A percentile compares a stretch with the other conserved stretches of the same genome.
These are phyloP conservation scores for Zaprionus ornatus DNA, from an alignment of 1,140 invertebrate species.

Conservation along the genomic window DNA sequence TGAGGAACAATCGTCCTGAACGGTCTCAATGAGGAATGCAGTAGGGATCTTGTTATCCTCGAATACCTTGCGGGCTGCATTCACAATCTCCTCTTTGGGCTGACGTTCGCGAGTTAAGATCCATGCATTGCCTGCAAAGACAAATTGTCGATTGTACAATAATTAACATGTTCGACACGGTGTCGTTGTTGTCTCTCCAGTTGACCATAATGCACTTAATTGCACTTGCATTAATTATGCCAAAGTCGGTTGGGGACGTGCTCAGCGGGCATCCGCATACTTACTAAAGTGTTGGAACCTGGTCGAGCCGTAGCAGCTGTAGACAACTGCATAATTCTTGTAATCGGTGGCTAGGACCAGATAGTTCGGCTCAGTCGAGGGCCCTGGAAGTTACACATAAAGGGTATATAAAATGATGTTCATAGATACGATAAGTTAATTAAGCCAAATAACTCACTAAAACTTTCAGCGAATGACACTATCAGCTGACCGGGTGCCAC, in stretches of 20 bases:
- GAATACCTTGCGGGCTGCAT: slow-evolving; percentile 55
- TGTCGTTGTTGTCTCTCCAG: background rate
- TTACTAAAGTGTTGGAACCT: slow-evolving; percentile 70
- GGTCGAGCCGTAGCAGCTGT: slow-evolving; percentile 89
- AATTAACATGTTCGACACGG: slow-evolving; percentile 33
- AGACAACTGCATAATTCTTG: slow-evolving; percentile 89
- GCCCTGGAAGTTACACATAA: slow-evolving; percentile 81
- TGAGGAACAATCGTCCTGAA: slow-evolving; percentile 32
- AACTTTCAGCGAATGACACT: slow-evolving; percentile 52
- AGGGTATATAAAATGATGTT: background rate
- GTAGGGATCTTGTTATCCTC: slow-evolving; percentile 58
- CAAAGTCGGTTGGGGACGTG: slow-evolving; percentile 20
- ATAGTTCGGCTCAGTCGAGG: slow-evolving; percentile 86
- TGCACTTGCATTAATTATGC: slow-evolving; percentile 54
- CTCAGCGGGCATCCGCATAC: slow-evolving; percentile 28
- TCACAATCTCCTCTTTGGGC: slow-evolving; percentile 38
- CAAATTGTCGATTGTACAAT: slow-evolving; percentile 28
- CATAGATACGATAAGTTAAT: too few species aligned
- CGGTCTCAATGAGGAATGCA: slow-evolving; percentile 59
- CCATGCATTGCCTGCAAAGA: slow-evolving; percentile 66
- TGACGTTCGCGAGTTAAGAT: slow-evolving; percentile 73
- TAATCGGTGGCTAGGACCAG: slow-evolving; percentile 93
- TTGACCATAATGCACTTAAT: slow-evolving; percentile 44
- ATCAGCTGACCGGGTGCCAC: slow-evolving; percentile 71
- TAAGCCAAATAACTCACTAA: slow-evolving; percentile 29